phyloP scores from a whole-genome alignment of 2,888 invertebrate species.

The Spodoptera picta region DNA sequence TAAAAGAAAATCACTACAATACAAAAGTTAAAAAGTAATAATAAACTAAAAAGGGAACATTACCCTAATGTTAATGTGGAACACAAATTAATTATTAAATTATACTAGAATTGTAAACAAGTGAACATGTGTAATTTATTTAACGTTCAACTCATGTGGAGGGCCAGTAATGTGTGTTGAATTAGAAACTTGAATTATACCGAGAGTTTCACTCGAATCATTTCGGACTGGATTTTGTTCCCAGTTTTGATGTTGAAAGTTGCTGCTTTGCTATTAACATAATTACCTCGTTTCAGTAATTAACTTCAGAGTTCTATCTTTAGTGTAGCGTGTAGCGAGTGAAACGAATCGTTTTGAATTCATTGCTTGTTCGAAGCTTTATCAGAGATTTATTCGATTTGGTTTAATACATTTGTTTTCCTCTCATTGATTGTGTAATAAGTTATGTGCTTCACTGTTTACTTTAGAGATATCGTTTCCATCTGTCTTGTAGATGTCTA shows the following conservation, averaged over 20 bases:
- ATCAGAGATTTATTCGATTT: too few species aligned
- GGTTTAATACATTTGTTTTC: too few species aligned
- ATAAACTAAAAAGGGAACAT: conserved; percentile 25
- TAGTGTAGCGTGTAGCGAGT: too few species aligned
- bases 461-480: too few species aligned
- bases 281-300: conserved; percentile 10
- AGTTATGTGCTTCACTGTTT: too few species aligned
- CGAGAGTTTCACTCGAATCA: conserved; percentile 25
- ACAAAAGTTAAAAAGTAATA: conserved; percentile 2
- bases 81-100: conserved; percentile 53
- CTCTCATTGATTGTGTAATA: too few species aligned
- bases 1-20: neutral
- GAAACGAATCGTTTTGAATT: too few species aligned
- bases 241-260: conserved; percentile 30
- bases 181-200: conserved; percentile 43
- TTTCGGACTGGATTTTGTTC: conserved; percentile 31
- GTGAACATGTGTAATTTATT: conserved; percentile 54
- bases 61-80: conserved; percentile 27
- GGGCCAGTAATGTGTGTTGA: conserved; percentile 47
- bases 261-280: conserved; percentile 11
- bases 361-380: too few species aligned
- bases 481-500: too few species aligned
- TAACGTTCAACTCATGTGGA: conserved; percentile 51
- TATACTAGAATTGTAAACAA: conserved; percentile 57
- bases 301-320: conserved; percentile 5